phyloP scores from a whole-genome alignment of 2,888 invertebrate species.

The Zaprionus obscuricornis region DNA sequence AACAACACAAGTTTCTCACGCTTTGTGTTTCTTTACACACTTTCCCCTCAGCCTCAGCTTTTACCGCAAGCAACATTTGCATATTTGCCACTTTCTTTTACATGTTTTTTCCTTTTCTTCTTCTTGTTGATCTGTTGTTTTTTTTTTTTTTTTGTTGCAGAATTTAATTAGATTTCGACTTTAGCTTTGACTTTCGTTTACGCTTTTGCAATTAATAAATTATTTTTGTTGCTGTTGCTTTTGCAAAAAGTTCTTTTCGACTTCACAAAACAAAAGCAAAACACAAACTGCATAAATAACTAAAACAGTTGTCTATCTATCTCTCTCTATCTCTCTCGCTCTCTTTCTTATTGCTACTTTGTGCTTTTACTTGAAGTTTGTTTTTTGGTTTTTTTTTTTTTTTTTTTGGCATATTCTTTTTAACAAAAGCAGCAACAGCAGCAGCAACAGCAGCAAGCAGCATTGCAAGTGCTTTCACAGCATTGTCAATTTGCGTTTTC shows the following conservation, averaged over 20 bases:
- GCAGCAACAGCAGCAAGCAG: too few relatives aligned
- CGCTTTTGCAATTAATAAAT: constrained; percentile 49
- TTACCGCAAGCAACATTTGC: too few relatives aligned
- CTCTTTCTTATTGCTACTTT: too few relatives aligned
- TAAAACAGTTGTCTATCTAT: not conserved
- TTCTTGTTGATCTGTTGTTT: not conserved
- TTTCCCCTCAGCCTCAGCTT: too few relatives aligned
- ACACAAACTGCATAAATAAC: constrained; percentile 38
- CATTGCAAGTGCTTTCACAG: constrained; percentile 5
- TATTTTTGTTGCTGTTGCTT: constrained; percentile 31
- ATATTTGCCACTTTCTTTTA: too few relatives aligned
- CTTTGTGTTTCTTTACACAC: too few relatives aligned
- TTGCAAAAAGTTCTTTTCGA: constrained; percentile 23
- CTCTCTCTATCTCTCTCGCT: not conserved
- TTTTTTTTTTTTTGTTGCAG: constrained; percentile 8
- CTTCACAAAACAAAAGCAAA: too few relatives aligned
- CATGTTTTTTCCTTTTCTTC: constrained; percentile 6
- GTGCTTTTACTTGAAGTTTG: too few relatives aligned
- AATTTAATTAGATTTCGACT: constrained; percentile 34
- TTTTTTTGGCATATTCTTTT: constrained; percentile 6
- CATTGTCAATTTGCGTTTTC: constrained; percentile 46
- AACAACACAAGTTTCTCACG: too few relatives aligned
- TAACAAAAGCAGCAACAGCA: too few relatives aligned
- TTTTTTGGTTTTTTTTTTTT: not conserved
- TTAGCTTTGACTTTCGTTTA: constrained; percentile 9